Evolutionary conservation across 2,113 vertebrate genomes (phyloP), one percentile per base, ranked within the genome.

Genomic region (Smithornis capensis): DNA sequence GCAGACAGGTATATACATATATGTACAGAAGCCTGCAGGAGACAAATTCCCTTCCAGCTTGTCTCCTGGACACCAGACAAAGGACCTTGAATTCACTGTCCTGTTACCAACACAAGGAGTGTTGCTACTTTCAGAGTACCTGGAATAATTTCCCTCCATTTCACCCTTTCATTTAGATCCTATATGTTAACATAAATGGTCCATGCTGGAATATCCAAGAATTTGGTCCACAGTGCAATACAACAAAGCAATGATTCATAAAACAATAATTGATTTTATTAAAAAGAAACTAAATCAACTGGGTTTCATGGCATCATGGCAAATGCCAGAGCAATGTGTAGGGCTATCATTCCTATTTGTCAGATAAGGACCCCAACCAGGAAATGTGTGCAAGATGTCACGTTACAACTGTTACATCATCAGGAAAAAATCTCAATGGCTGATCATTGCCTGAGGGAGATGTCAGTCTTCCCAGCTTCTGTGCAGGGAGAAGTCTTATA

Each of bases 371-470:
- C 42, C 17, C 35, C 49, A 31, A 19, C 55, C 47, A 83, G 82
- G 90, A 88, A 85, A 74, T 60, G 37, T 70, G 70, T 95, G 96
- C 88, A 81, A 90, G 90, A 94, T 96, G 95, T 95, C 93, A 96
- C 31, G 7, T 94, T 95, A 56, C 93, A 90, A 57, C 37, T 49
- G 62, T 96, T 96, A 96, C 90, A 93, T 94, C 95, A 95, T 16
- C 83, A 89, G 79, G 82, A 86, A 97, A 97, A 95, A 92, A 96
- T 96, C 94, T 94, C 85, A 68, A 17, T 94, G 90, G 93, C 53
- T 92, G 90, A 94, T 94, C 80, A 49, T 49, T 14, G 37, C 94
- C 88, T 5, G 27, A 90, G 93, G 93, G 95, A 87, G 22, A 93
- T 90, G 94, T 96, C 87, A 93, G 68, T 86, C 60, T 81, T 95